These are phyloP conservation scores for Amaurobius ferox DNA, from an alignment of 2,888 invertebrate genomes.

Conservation along the genomic window DNA sequence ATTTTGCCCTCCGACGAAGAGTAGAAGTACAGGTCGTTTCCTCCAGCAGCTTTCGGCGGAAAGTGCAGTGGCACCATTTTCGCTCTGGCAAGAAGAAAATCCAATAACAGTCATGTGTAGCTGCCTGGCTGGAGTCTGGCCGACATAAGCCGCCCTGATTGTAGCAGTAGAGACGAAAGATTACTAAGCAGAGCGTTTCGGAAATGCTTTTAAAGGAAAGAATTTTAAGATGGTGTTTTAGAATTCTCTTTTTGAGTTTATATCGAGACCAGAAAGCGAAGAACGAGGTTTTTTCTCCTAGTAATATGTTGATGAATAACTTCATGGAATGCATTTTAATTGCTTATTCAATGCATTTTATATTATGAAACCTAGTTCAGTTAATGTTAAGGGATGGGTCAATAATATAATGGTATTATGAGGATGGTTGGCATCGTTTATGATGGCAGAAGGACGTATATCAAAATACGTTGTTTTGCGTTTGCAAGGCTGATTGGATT, in stretches of 20 bases:
- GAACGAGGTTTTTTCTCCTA: too few species aligned
- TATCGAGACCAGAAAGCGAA: too few species aligned
- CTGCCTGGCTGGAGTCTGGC: slow-evolving; percentile 3
- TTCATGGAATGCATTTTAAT: too few species aligned
- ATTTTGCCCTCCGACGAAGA: not conserved
- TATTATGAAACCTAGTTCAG: too few species aligned
- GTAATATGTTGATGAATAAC: too few species aligned
- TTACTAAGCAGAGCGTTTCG: not conserved
- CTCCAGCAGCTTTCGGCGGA: not conserved
- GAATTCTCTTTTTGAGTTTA: not conserved
- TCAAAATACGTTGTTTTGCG: too few species aligned
- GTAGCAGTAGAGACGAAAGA: slow-evolving; percentile 2
- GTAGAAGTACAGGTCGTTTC: not conserved
- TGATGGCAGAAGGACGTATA: too few species aligned
- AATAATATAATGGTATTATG: too few species aligned
- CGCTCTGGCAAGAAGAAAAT: slow-evolving; percentile 4
- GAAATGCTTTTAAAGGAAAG: not conserved
- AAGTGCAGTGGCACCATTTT: slow-evolving; percentile 15
- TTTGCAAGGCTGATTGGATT: too few species aligned
- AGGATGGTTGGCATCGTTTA: too few species aligned
- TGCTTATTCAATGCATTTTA: too few species aligned
- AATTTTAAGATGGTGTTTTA: not conserved
- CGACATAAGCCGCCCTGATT: slow-evolving; percentile 16
- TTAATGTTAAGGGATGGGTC: too few species aligned
- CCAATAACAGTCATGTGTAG: slow-evolving; percentile 14